Conservation (phyloP, 2,888 invertebrate species). For the Pycnomerus fuliginosus region DNA sequence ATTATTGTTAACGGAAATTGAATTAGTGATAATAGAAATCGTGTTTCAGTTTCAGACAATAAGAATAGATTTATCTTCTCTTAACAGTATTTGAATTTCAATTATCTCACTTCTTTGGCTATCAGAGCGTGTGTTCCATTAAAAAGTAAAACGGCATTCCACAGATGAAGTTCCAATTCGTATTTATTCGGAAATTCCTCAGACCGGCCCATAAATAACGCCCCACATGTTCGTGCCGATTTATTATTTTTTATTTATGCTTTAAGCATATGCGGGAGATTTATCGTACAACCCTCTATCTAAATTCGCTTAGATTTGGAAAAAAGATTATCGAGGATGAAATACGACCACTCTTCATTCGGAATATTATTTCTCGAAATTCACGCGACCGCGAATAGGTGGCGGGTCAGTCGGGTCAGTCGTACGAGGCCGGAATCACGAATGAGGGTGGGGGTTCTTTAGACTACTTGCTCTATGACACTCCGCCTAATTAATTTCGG, state of each 20-base stretch:
- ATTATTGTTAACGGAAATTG: no score
- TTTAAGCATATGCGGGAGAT: conserved; percentile 19
- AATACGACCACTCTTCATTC: conserved; percentile 10
- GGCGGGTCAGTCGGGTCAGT: conserved; percentile 16
- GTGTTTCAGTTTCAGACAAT: no score
- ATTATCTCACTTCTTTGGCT: no score
- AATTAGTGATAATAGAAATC: no score
- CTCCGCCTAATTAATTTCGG: conserved; percentile 4
- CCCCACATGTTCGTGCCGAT: conserved; percentile 4
- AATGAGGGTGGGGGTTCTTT: conserved; percentile 13
- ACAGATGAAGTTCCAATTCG: no score
- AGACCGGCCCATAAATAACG: conserved; percentile 1
- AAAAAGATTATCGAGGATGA: conserved; percentile 9
- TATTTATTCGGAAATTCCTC: background rate
- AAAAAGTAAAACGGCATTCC: no score
- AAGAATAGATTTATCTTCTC: no score
- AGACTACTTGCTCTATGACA: conserved; percentile 17
- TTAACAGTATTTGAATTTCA: no score
- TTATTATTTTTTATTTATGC: conserved; percentile 22
- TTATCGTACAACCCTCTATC: conserved; percentile 15
- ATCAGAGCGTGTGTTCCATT: no score
- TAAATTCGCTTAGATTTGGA: conserved; percentile 15
- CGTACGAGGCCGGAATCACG: conserved; percentile 17
- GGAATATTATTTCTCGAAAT: conserved; percentile 9
- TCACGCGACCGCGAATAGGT: conserved; percentile 9